Percentiles rank a stretch among this genome's conserved stretches.
Evolutionary conservation across 2,113 vertebrate species (phyloP).

Genomic region (Amphiprion ocellaris): DNA sequence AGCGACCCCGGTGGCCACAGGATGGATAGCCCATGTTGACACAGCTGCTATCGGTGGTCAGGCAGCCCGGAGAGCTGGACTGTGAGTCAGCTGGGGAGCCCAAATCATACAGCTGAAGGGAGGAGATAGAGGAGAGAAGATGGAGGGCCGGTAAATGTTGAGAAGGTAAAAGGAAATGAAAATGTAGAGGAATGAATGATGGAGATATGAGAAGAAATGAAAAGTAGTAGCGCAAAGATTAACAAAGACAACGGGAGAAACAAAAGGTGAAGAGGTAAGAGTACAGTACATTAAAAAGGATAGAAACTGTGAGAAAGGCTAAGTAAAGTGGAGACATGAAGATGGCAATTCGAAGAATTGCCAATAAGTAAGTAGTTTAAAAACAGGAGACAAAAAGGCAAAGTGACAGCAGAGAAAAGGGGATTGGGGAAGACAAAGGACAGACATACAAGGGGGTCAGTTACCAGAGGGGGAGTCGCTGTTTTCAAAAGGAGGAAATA

Average conservation of each 20-base stretch:
- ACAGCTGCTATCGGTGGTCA: slow-evolving; percentile 88
- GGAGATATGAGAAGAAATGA: neutral
- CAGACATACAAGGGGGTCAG: slow-evolving; percentile 23
- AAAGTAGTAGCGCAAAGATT: neutral
- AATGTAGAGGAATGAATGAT: neutral
- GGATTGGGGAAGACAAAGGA: slow-evolving; percentile 11
- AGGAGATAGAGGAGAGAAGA: slow-evolving; percentile 48
- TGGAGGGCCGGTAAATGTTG: neutral
- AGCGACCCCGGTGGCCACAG: slow-evolving; percentile 87
- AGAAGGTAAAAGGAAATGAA: neutral
- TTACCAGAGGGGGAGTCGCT: slow-evolving; percentile 14
- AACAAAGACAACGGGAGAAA: neutral
- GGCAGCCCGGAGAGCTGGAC: slow-evolving; percentile 89
- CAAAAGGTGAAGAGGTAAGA: neutral
- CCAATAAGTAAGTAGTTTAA: slow-evolving; percentile 18
- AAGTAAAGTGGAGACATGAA: neutral
- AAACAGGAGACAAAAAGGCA: slow-evolving; percentile 29
- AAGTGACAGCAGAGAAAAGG: slow-evolving; percentile 18
- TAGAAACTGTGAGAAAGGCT: neutral
- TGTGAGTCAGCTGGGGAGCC: slow-evolving; percentile 88
- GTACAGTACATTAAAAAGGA: neutral
- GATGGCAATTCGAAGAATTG: neutral
- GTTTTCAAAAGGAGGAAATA: slow-evolving; percentile 4
- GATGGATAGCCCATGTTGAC: slow-evolving; percentile 87
- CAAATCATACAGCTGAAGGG: slow-evolving; percentile 87